Percentiles rank a stretch among this genome's conserved stretches.
Conservation (phyloP, 1,140 invertebrate genomes). For the Carposina sasakii region DNA sequence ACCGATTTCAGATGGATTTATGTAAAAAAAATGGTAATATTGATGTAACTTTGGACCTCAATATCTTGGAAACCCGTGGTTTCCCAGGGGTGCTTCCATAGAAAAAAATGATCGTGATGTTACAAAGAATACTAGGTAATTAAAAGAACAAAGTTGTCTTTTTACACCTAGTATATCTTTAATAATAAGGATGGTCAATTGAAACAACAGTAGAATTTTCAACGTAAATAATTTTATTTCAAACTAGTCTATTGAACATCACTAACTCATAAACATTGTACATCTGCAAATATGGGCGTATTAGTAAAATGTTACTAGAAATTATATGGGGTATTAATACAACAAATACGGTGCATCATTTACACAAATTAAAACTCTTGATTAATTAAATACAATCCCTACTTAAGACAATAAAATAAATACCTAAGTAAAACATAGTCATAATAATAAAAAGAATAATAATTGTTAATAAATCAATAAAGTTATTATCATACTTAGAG, state of each 20-base stretch:
- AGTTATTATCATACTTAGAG: constrained; percentile 50
- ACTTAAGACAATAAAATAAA: constrained; percentile 63
- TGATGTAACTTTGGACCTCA: too few species aligned
- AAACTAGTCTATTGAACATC: constrained; percentile 73
- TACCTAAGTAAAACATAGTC: constrained; percentile 57
- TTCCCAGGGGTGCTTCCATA: too few species aligned
- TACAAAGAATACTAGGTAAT: too few species aligned
- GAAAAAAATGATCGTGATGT: too few species aligned
- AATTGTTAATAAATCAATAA: constrained; percentile 55
- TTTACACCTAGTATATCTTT: too few species aligned
- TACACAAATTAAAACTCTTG: constrained; percentile 55
- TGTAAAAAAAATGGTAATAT: too few species aligned
- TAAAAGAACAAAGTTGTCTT: too few species aligned
- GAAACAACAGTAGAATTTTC: constrained; percentile 60
- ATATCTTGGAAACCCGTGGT: too few species aligned
- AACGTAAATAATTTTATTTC: constrained; percentile 73
- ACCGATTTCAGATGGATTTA: too few species aligned
- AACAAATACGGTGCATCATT: constrained; percentile 57
- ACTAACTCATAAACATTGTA: constrained; percentile 71
- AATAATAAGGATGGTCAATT: constrained; percentile 14
- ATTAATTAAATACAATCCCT: constrained; percentile 63
- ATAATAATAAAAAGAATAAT: too few species aligned
- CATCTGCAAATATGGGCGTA: constrained; percentile 70
- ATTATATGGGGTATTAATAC: constrained; percentile 53
- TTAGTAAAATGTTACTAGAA: constrained; percentile 45